Percentiles rank a stretch among this genome's conserved stretches.
Conservation (phyloP, 1,140 invertebrate genomes). For the Bombyx mandarina region DNA sequence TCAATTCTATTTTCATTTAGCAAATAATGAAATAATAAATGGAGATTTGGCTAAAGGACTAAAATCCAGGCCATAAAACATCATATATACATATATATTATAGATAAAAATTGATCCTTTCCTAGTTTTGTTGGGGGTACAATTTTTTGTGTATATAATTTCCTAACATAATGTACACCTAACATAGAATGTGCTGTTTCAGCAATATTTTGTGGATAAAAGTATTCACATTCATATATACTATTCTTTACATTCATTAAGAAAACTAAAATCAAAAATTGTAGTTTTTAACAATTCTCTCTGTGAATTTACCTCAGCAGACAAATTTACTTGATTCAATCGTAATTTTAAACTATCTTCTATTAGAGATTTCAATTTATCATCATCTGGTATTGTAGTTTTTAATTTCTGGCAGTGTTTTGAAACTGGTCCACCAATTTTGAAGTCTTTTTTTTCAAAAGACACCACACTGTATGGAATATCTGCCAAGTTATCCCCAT, state of each 20-base stretch:
- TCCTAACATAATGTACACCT: not conserved
- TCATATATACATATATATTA: too few species aligned
- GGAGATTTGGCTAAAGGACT: too few species aligned
- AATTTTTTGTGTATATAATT: too few species aligned
- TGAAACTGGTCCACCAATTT: conserved; percentile 47
- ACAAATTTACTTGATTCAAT: conserved; percentile 35
- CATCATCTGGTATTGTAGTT: conserved; percentile 29
- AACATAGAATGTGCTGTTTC: not conserved
- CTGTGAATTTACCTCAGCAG: conserved; percentile 43
- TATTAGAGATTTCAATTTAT: conserved; percentile 43
- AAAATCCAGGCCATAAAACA: too few species aligned
- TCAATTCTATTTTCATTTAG: too few species aligned
- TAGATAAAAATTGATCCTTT: too few species aligned
- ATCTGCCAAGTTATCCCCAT: conserved; percentile 38
- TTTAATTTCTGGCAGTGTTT: conserved; percentile 31
- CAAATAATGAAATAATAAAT: too few species aligned
- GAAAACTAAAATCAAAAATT: conserved; percentile 50
- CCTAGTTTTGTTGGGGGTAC: too few species aligned
- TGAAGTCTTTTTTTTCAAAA: conserved; percentile 55
- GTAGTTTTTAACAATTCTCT: conserved; percentile 37
- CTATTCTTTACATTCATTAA: conserved; percentile 22
- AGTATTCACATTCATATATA: not conserved
- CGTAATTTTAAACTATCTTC: conserved; percentile 54
- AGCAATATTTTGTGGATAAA: not conserved
- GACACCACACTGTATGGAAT: conserved; percentile 58